Evolutionary conservation across 2,113 vertebrate genomes (phyloP).

Genomic region (Glaucidium brasilianum): DNA sequence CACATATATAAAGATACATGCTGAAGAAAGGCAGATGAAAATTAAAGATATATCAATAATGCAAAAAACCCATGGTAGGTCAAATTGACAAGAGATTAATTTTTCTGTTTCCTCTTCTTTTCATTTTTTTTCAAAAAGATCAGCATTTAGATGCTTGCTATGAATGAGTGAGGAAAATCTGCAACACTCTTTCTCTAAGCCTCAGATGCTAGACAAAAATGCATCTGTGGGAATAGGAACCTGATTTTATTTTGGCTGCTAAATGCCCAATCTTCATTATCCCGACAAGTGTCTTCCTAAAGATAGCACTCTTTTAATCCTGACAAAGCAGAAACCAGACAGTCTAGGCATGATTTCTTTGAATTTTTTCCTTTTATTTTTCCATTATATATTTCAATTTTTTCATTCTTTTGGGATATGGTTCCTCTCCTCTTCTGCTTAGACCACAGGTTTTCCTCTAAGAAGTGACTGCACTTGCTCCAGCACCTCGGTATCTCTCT

Average conservation of each 20-base stretch:
- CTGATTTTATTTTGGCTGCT: conserved; percentile 66
- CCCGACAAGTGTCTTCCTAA: conserved; percentile 5
- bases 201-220: conserved; percentile 64
- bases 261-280: conserved; percentile 64
- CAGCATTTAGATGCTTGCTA: conserved; percentile 65
- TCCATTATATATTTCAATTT: background rate
- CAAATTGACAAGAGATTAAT: conserved; percentile 70
- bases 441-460: background rate
- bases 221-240: conserved; percentile 58
- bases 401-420: background rate
- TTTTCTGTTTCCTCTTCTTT: conserved; percentile 55
- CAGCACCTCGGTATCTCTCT: no score
- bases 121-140: conserved; percentile 34
- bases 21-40: conserved; percentile 70
- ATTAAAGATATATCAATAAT: conserved; percentile 68
- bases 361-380: conserved; percentile 38
- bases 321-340: conserved; percentile 47
- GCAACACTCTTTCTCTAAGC: conserved; percentile 63
- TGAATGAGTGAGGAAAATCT: conserved; percentile 58
- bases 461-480: background rate
- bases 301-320: conserved; percentile 43
- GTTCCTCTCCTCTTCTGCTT: background rate
- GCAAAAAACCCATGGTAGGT: conserved; percentile 32
- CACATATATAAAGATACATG: conserved; percentile 31
- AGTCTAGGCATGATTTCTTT: conserved; percentile 37